Base-by-base conservation (phyloP, 1,140 invertebrate genomes). In the Ericerus pela region DNA sequence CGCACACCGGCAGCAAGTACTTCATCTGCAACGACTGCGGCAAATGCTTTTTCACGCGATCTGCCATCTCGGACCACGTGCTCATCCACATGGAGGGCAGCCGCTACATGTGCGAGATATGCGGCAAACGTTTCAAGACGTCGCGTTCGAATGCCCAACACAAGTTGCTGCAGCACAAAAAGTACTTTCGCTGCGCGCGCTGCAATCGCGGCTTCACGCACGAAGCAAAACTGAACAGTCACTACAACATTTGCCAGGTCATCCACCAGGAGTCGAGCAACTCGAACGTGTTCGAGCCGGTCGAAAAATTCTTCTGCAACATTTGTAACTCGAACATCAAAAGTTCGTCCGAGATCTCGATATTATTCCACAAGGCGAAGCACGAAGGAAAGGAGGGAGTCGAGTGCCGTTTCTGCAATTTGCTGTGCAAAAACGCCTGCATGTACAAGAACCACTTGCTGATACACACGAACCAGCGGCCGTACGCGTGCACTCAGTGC, bases 401-500 rank as follows among this genome's bases (percentile, higher is more conserved):
- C 14, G 12, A 22, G 14, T 47, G 41, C 26, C 22, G 26, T 24
- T 47, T 47, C 41, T 47, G 41, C 41, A 47, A 47, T 22, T 22
- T 47, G 20, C 20, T 47, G 14, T 47, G 41, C 20, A 47, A 47
- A 24, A 47, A 47, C 41, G 41, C 41, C 16, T 47, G 41, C 20
- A 47, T 47, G 41, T 47, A 47, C 26, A 47, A 47, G 20, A 47
- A 47, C 18, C 52, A 54, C 30, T n/a, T 33, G n/a, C 28, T 29
- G 10, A 51, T 56, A n/a, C 73, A 75, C 54, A 66, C 68, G 33
- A 62, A 71, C 22, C 62, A 70, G 11, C 67, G 70, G 51, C 72
- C 73, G 2, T 74, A 64, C 54, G 66, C 70, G 1, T 75, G 73
- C 59, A 68, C 69, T 30, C 62, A 68, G 43, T 75, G 73, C 55